Evolutionary conservation across 2,113 vertebrate species (phyloP).

Genomic region (Prietella phreatophila): DNA sequence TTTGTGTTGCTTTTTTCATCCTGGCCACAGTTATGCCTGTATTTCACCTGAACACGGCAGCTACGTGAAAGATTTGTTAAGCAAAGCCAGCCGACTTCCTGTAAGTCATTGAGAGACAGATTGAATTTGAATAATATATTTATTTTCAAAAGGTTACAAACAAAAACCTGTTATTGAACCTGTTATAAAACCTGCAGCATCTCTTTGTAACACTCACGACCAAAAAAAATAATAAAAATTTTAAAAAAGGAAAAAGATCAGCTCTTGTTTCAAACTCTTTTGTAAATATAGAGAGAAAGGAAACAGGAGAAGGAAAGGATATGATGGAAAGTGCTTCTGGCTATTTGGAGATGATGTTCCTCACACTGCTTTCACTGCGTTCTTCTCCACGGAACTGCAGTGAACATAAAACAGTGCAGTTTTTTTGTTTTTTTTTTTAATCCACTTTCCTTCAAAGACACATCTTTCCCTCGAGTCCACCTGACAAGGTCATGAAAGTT

Average conservation of each 20-base stretch:
- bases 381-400: background rate
- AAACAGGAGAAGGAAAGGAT: background rate
- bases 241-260: background rate
- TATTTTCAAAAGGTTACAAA: background rate
- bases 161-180: background rate
- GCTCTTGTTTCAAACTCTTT: background rate
- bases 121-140: background rate
- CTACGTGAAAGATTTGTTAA: background rate
- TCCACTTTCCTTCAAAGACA: background rate
- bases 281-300: background rate
- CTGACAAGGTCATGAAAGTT: background rate
- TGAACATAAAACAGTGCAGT: background rate
- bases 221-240: no score
- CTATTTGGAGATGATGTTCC: background rate
- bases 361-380: background rate
- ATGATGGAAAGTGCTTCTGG: conserved; percentile 7
- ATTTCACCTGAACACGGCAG: background rate
- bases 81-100: background rate
- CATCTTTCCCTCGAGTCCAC: background rate
- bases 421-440: background rate
- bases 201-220: background rate
- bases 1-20: background rate
- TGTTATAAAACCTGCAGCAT: background rate
- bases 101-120: background rate
- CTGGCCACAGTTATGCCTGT: background rate